Percentiles rank a stretch among this genome's conserved stretches.
These are phyloP conservation scores for Malaclemys terrapin DNA, from an alignment of 2,113 vertebrate genomes.

Conservation along the genomic window DNA sequence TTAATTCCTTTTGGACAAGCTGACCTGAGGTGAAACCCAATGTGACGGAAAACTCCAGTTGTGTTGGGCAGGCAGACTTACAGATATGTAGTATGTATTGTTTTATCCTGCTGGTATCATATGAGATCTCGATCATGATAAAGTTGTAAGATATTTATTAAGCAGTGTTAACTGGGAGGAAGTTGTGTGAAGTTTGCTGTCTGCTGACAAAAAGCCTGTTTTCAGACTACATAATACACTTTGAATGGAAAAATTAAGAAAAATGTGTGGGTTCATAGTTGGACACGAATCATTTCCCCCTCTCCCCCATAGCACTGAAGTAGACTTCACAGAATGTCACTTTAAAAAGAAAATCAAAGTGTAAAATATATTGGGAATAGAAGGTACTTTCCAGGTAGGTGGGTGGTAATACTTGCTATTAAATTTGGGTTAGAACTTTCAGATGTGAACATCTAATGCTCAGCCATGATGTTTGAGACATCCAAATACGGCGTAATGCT, in stretches of 20 bases:
- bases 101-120: conserved; percentile 9
- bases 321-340: not conserved
- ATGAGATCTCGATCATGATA: conserved; percentile 36
- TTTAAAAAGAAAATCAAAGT: not conserved
- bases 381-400: not conserved
- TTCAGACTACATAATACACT: conserved; percentile 9
- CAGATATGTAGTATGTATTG: conserved; percentile 44
- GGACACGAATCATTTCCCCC: not conserved
- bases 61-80: conserved; percentile 8
- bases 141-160: conserved; percentile 21
- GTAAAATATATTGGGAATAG: not conserved
- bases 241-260: not conserved
- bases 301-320: not conserved
- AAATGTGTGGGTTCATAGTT: conserved; percentile 36
- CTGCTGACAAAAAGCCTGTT: not conserved
- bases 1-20: conserved; percentile 36
- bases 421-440: not conserved
- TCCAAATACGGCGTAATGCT: not conserved
- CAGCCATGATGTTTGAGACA: not conserved
- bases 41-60: not conserved
- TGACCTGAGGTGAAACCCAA: not conserved
- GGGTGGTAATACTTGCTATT: not conserved
- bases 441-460: not conserved
- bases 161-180: conserved; percentile 52
- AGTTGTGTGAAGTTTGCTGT: conserved; percentile 37